Base-by-base conservation (phyloP, 2,797 vertebrate genomes). In the Alcedo atthis region DNA sequence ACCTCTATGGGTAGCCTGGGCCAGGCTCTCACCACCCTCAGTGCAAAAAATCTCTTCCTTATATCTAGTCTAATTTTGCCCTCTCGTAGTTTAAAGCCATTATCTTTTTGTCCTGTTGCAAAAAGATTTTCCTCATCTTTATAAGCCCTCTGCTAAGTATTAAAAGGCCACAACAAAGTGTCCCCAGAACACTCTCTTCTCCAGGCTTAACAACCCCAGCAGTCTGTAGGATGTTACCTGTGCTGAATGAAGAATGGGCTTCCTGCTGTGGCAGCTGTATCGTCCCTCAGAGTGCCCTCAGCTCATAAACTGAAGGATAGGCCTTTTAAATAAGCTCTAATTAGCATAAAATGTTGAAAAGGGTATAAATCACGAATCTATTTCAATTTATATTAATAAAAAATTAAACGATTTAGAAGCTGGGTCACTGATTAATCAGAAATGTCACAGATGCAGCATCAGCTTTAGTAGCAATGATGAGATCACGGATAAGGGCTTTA, bases 401-500 rank as follows among this genome's bases (percentile, higher is more conserved):
- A 94, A 82, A 20, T 45, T 28, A 67, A 79, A 67, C 1, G 0
- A 26, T 67, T 81, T 90, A 61, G 54, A 58, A 84, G 70, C 24
- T 54, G 83, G 70, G n/a, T 81, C 83, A 58, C n/a, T 5, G 15
- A 37, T 80, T 92, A 86, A 86, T 95, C 57, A 28, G 22, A 64
- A 94, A 75, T 53, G 45, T 84, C 58, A 87, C 92, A 81, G 88
- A 93, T 95, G 92, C 78, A 77, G 57, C 70, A 69, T 66, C n/a
- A 73, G 62, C 68, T 82, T 90, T 75, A 75, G 78, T 51, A 79
- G 83, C 77, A 80, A 42, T 0, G 0, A 80, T 95, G 83, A 94
- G 68, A 70, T 95, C 92, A 85, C 55, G 80, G 78, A 10, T 15
- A 7, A 67, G 33, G 54, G 46, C 57, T 86, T 92, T 81, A 77